phyloP scores from a whole-genome alignment of 2,797 vertebrate genomes.

The Hyperoplus immaculatus region DNA sequence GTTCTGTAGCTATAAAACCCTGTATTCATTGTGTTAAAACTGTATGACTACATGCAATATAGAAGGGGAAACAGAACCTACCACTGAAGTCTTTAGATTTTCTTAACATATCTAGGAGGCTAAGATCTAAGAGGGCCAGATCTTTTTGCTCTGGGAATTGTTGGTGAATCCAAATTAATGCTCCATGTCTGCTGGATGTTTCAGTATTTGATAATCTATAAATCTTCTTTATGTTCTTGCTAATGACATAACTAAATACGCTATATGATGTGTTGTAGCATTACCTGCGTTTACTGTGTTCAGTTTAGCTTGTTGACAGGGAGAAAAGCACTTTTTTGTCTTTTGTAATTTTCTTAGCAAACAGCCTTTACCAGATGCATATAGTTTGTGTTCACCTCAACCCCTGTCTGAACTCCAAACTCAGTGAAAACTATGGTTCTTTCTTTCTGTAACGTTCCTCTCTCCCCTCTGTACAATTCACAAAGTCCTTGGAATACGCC shows the following conservation, averaged over 20 bases:
- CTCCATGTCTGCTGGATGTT: not conserved
- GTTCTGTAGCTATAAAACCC: not conserved
- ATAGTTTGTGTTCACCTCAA: not conserved
- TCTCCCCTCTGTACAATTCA: not conserved
- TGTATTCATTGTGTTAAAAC: constrained; percentile 4
- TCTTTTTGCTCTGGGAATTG: not conserved
- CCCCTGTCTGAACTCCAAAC: not conserved
- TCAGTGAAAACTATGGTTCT: not conserved
- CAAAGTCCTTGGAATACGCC: too few species aligned
- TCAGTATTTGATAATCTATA: not conserved
- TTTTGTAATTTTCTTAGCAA: too few species aligned
- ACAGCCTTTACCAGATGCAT: too few species aligned
- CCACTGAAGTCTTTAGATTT: too few species aligned
- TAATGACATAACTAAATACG: too few species aligned
- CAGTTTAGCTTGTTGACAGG: too few species aligned
- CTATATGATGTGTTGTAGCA: too few species aligned
- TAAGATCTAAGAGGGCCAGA: too few species aligned
- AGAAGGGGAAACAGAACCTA: not conserved
- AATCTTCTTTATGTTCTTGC: too few species aligned
- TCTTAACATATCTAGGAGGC: not conserved
- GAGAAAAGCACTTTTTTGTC: too few species aligned
- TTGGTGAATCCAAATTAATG: not conserved
- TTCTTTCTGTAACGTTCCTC: not conserved
- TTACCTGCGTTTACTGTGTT: too few species aligned
- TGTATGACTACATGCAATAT: not conserved